Evolutionary conservation across 2,797 vertebrate species (phyloP).

Genomic region (Triplophysa bombifrons): DNA sequence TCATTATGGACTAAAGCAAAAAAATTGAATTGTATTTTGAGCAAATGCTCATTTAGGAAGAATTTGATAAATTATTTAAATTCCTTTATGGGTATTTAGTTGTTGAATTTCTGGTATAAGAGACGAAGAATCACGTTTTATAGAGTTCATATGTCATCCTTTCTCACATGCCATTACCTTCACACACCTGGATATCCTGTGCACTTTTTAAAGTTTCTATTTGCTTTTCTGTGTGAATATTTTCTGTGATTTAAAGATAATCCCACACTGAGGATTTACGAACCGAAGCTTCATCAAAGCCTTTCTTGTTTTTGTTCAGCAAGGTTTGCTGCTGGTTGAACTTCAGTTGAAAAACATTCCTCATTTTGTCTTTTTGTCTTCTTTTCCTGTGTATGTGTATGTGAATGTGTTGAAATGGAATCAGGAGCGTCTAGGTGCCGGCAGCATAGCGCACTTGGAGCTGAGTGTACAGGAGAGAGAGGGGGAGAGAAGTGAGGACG

Average conservation of each 20-base stretch:
- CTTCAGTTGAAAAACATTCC: neutral
- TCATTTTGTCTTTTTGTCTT: slow-evolving; percentile 12
- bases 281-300: slow-evolving; percentile 5
- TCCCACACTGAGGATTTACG: neutral
- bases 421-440: slow-evolving; percentile 68
- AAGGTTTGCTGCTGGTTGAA: slow-evolving; percentile 6
- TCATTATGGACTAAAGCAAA: no score
- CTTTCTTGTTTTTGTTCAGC: slow-evolving; percentile 8
- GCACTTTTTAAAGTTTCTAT: neutral
- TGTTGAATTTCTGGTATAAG: no score
- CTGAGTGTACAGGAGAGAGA: slow-evolving; percentile 67
- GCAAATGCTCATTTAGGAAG: no score
- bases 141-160: no score
- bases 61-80: no score
- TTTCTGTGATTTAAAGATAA: neutral
- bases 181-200: neutral
- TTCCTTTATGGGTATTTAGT: no score
- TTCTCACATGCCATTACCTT: slow-evolving; percentile 1
- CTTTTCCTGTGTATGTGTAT: neutral
- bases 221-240: slow-evolving; percentile 18
- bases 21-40: no score
- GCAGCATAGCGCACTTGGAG: slow-evolving; percentile 84
- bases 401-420: slow-evolving; percentile 7
- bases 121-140: no score
- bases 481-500: slow-evolving; percentile 32